Conservation (phyloP, 2,113 vertebrate genomes). For the Pluvialis apricaria region DNA sequence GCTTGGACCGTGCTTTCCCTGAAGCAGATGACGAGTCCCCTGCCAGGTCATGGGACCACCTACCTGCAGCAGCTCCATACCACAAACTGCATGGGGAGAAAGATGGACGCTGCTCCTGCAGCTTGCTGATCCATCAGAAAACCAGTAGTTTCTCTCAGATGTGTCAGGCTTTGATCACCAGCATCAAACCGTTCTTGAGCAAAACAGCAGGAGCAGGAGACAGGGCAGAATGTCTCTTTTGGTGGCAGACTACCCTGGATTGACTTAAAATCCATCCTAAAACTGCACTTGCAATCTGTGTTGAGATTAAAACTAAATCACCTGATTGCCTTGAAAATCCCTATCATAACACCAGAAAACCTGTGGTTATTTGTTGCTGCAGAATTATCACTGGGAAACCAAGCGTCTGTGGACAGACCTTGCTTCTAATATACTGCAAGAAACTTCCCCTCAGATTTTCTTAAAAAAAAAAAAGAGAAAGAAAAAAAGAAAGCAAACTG, state of each 20-base stretch:
- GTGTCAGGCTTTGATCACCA: neutral
- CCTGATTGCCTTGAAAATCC: neutral
- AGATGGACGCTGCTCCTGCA: rapidly evolving
- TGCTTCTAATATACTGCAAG: neutral
- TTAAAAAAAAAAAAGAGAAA: neutral
- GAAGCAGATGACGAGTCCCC: neutral
- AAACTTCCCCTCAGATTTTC: neutral
- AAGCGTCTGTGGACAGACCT: neutral
- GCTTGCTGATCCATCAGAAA: neutral
- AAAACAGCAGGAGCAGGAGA: neutral
- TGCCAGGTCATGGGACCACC: neutral
- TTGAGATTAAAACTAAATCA: neutral
- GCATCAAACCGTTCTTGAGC: neutral
- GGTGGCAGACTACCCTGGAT: neutral
- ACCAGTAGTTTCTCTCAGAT: neutral
- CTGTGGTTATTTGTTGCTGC: neutral
- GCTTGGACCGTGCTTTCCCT: neutral
- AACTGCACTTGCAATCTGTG: neutral
- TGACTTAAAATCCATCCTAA: neutral
- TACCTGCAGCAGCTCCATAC: neutral
- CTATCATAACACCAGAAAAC: neutral
- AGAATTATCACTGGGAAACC: neutral
- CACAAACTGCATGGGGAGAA: neutral
- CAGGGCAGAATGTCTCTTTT: neutral
- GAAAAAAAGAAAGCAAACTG: neutral